phyloP scores from a whole-genome alignment of 2,113 vertebrate species.

The Mesitornis unicolor region DNA sequence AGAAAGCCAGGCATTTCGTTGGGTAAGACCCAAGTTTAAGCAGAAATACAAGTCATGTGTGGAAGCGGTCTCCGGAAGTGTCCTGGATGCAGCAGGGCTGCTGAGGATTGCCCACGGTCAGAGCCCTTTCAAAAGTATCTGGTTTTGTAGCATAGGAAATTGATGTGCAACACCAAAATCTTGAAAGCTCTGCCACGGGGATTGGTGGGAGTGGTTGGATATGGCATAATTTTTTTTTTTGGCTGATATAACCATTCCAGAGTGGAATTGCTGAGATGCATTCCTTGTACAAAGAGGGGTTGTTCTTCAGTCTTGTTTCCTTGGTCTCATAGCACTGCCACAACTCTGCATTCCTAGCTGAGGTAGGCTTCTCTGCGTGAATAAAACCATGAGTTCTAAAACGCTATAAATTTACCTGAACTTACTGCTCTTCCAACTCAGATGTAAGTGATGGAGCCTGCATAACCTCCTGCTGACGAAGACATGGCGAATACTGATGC shows the following conservation, averaged over 20 bases:
- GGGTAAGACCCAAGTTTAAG: not conserved
- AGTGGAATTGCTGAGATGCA: not conserved
- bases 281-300: not conserved
- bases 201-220: not conserved
- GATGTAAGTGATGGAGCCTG: not conserved
- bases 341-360: not conserved
- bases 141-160: not conserved
- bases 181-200: not conserved
- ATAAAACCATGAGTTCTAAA: not conserved
- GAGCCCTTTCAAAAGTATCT: not conserved
- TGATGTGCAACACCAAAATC: not conserved
- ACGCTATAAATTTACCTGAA: not conserved
- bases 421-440: not conserved
- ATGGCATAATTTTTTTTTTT: not conserved
- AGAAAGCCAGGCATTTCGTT: conserved; percentile 42
- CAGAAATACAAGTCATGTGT: not conserved
- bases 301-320: not conserved
- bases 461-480: not conserved
- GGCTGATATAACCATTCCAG: not conserved
- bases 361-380: not conserved
- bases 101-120: not conserved
- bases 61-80: not conserved
- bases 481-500: not conserved
- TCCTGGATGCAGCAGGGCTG: not conserved
- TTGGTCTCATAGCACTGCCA: not conserved